phyloP scores from a whole-genome alignment of 2,888 invertebrate species.

The Heliconius cydno region DNA sequence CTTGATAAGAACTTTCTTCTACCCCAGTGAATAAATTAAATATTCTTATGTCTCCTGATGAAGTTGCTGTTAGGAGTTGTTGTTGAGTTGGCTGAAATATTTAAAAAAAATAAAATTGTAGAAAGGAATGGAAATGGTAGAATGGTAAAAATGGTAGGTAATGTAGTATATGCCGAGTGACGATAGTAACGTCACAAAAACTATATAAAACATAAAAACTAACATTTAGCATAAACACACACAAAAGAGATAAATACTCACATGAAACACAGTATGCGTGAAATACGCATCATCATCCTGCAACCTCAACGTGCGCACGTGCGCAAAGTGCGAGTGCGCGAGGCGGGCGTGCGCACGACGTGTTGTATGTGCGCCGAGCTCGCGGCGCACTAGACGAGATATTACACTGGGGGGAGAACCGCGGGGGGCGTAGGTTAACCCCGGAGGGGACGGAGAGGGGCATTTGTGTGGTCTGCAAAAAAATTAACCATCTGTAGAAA shows the following conservation, averaged over 20 bases:
- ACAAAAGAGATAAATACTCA: constrained; percentile 46
- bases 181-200: too few relatives aligned
- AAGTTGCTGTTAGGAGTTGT: constrained; percentile 90
- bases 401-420: constrained; percentile 88
- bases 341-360: constrained; percentile 64
- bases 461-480: constrained; percentile 95
- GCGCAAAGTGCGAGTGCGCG: constrained; percentile 77
- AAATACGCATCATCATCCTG: constrained; percentile 86
- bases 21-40: constrained; percentile 93
- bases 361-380: constrained; percentile 75
- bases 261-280: constrained; percentile 89
- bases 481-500: neutral
- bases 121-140: too few relatives aligned
- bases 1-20: constrained; percentile 90
- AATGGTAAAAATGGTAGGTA: too few relatives aligned
- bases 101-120: neutral
- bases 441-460: constrained; percentile 85
- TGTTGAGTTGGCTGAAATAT: constrained; percentile 73
- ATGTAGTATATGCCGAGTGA: too few relatives aligned
- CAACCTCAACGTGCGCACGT: constrained; percentile 70
- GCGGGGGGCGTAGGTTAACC: constrained; percentile 83
- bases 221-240: neutral
- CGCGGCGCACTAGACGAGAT: constrained; percentile 92
- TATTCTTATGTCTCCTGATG: constrained; percentile 94
- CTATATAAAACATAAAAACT: too few relatives aligned